These are phyloP conservation scores for Aurelia aurita DNA, from an alignment of 30 jellyfish, hydroid and myxozoan species.

Conservation along the genomic window DNA sequence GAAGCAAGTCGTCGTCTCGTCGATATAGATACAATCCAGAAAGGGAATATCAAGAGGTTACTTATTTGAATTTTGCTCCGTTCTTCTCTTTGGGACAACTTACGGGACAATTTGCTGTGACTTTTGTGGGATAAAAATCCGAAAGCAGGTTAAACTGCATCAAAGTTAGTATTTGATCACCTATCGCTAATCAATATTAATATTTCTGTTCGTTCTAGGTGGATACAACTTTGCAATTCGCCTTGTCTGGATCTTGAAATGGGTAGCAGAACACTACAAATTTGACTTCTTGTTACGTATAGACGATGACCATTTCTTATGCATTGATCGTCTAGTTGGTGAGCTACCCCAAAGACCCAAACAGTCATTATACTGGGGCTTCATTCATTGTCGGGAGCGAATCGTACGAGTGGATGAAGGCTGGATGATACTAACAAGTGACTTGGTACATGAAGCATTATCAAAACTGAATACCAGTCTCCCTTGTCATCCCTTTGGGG, in stretches of 20 bases:
- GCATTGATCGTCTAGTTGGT: slow-evolving; percentile 78
- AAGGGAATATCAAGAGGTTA: no score
- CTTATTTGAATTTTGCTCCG: no score
- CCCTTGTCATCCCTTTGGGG: slow-evolving; percentile 96
- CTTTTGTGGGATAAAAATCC: no score
- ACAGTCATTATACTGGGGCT: slow-evolving; percentile 90
- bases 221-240: slow-evolving; percentile 86
- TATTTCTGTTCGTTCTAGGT: slow-evolving; percentile 52
- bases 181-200: neutral
- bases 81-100: no score
- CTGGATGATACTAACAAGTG: slow-evolving; percentile 86
- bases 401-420: slow-evolving; percentile 97
- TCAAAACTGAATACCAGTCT: slow-evolving; percentile 68
- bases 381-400: slow-evolving; percentile 75
- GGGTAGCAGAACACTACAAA: slow-evolving; percentile 66
- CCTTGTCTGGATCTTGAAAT: slow-evolving; percentile 88
- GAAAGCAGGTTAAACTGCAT: no score
- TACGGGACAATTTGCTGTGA: no score
- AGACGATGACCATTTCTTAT: slow-evolving; percentile 90
- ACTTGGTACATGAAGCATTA: slow-evolving; percentile 77
- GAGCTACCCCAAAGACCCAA: slow-evolving; percentile 90
- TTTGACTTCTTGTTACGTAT: slow-evolving; percentile 87
- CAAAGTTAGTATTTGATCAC: no score
- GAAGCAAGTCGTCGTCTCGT: no score
- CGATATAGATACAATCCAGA: no score